phyloP scores from a whole-genome alignment of 2,113 vertebrate species.

The Cynopterus brachyotis region DNA sequence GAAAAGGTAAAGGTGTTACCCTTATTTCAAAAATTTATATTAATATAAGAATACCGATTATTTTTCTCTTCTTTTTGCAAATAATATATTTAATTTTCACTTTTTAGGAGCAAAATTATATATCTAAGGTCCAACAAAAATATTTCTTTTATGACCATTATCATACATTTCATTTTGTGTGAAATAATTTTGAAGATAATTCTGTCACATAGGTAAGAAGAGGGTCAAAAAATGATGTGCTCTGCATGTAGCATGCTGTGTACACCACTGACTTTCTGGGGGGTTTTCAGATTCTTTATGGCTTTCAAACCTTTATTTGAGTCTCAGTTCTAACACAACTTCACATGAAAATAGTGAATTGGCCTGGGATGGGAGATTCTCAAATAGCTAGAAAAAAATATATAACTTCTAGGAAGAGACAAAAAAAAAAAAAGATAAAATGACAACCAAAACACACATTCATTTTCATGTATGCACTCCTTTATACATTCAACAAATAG shows the following conservation, averaged over 20 bases:
- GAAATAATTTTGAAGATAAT: constrained; percentile 18
- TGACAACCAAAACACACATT: background rate
- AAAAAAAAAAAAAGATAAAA: background rate
- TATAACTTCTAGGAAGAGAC: background rate
- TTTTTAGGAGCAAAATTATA: background rate
- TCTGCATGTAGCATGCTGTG: background rate
- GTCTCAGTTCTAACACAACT: background rate
- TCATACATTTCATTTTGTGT: background rate
- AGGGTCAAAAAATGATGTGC: background rate
- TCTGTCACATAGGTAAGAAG: background rate
- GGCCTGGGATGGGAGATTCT: background rate
- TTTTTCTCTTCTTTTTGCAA: background rate
- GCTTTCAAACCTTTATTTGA: background rate
- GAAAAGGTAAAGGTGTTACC: background rate
- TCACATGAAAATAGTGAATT: background rate
- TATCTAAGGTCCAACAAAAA: background rate
- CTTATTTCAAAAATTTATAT: background rate
- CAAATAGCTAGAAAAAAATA: background rate
- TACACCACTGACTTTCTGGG: background rate
- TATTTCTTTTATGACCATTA: background rate
- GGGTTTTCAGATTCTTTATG: background rate
- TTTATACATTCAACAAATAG: background rate
- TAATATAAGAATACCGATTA: background rate
- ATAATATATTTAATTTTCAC: background rate
- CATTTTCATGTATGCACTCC: background rate